Conservation (phyloP, 2,797 vertebrate genomes). For the Leuciscus waleckii region DNA sequence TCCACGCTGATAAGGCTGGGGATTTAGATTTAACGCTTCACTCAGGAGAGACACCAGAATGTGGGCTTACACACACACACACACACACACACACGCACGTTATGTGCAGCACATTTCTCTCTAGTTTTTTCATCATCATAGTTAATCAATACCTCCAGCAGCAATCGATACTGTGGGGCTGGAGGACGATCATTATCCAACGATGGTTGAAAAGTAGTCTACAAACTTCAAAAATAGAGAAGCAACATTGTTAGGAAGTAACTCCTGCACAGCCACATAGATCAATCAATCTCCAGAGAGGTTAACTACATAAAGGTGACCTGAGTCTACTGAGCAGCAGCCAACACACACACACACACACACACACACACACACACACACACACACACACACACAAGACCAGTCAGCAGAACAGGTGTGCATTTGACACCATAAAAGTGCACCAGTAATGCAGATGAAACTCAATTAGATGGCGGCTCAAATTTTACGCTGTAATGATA, state of each 20-base stretch:
- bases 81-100: constrained; percentile 1
- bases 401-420: constrained; percentile 63
- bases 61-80: constrained; percentile 46
- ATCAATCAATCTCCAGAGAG: constrained; percentile 68
- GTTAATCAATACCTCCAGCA: constrained; percentile 70
- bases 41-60: constrained; percentile 48
- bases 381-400: constrained; percentile 45
- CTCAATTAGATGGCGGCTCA: constrained; percentile 54
- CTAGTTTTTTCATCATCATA: constrained; percentile 67
- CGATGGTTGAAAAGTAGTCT: constrained; percentile 64
- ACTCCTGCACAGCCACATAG: constrained; percentile 64
- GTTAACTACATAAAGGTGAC: constrained; percentile 70
- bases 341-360: constrained; percentile 52
- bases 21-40: constrained; percentile 60
- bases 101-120: constrained; percentile 48
- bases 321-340: constrained; percentile 58
- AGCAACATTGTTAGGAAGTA: constrained; percentile 59
- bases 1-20: constrained; percentile 70
- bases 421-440: constrained; percentile 59
- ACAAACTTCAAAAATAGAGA: constrained; percentile 61
- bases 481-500: constrained; percentile 51
- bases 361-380: constrained; percentile 51
- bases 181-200: constrained; percentile 66
- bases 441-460: constrained; percentile 63
- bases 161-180: constrained; percentile 68